Base-by-base conservation (phyloP, 2,888 invertebrate species). In the Girardia tigrina region DNA sequence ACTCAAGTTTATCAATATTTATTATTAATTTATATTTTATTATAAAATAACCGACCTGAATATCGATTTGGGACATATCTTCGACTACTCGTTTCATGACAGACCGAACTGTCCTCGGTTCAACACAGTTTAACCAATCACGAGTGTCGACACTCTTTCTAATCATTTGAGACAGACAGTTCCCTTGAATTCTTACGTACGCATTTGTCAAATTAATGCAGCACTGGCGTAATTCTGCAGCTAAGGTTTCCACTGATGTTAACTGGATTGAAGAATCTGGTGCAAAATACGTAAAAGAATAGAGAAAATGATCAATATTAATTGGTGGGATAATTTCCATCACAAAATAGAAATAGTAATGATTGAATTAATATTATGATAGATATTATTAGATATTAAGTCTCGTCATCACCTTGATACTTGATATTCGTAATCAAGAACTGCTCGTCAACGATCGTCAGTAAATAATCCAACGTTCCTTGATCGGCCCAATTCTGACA, bases 61-160 rank as follows among this genome's bases (percentile, higher is more conserved):
- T 88, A 82, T 94, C 94, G 56, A 94, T 91, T 73, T 89, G 88
- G 0, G 91, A 90, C 56, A 95, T 87, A 78, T 94, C 94, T 85
- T 95, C 95, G 0, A 95, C 91, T 0, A 95, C 92, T 75, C 95
- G 87, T 80, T 94, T 91, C 89, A 97, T 94, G 0, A 94, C 95
- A 0, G 94, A 91, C 70, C 95, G 87, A 0, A 95, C 94, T 0
- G 91, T 92, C 74, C 94, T 86, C 0, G 97, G 95, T 83, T 97
- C 95, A 4, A 92, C 90, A 1, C 92, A 92, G 81, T 92, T 90
- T 77, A 94, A 85, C 95, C 95, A 97, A 83, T 97, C 95, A 70
- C 94, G 87, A 0, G 94, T 92, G 83, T 94, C 90, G 0, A 95
- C 92, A 79, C 94, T 94, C 83, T 94, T 94, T 74, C 94, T 87